Evolutionary conservation across 2,113 vertebrate species (phyloP), one percentile per base, ranked within the genome.

Genomic region (Gila orcuttii): DNA sequence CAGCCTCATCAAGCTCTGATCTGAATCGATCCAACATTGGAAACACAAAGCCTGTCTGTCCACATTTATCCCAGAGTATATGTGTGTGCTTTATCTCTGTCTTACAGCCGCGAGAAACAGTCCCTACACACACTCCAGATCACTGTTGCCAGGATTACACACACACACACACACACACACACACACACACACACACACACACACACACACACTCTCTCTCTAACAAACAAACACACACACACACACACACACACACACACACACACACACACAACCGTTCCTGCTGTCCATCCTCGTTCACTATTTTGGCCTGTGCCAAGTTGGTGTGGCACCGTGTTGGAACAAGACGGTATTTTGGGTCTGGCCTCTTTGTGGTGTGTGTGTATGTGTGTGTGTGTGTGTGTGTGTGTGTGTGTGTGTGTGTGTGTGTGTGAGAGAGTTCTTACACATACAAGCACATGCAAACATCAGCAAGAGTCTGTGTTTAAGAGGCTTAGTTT

Each of bases 41-140:
- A 55, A 77, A 57, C 28, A 23, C 6, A 50, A 15, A 50, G 47
- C 13, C 3, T 50, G 47, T 42, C 39, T 8, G 39, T 42, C 39
- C 39, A 8, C 1, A 42, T 42, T 42, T 7, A 42, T 42, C 39
- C 39, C 39, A 42, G 39, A 42, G 39, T 15, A 13, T 36, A 3
- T 36, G 36, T 39, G 8, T 10, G 42, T 42, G 42, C 1, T 42
- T 42, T 84, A 90, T 91, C 91, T 90, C 83, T 71, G 84, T 87
- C 83, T 83, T 85, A 69, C 86, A 90, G 90, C 84, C 36, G 52
- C 85, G 91, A 85, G 85, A 85, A 79, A 91, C 23, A 42, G 11
- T 28, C 79, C 3, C 36, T 31, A 25, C 31, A 45, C 42, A 42
- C 55, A 57, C 52, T 55, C 15, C n/a, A 57, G 36, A 25, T 42